Evolutionary conservation across 64 coral and sea anemone genomes (phyloP).

Genomic region (Montipora sp.): DNA sequence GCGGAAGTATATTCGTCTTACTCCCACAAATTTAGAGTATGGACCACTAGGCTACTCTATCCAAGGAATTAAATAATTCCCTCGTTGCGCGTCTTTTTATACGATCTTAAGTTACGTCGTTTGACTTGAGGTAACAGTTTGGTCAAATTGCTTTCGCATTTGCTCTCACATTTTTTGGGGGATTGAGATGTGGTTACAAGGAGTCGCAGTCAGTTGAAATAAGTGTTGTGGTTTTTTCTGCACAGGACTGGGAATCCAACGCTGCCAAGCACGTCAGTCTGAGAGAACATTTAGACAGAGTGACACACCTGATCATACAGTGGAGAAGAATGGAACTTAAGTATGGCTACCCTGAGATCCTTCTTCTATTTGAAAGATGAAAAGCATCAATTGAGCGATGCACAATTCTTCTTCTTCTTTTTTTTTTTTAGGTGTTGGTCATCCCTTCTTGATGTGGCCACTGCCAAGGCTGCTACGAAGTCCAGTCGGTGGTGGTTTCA

Average conservation of each 20-base stretch:
- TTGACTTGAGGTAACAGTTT: too few species aligned
- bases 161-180: too few species aligned
- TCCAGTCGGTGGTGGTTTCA: constrained; percentile 96
- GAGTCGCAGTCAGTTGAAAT: neutral
- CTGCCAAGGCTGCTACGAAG: constrained; percentile 56
- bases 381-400: neutral
- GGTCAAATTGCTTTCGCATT: too few species aligned
- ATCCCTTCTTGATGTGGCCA: constrained; percentile 81
- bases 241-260: constrained; percentile 94
- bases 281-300: constrained; percentile 68
- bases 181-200: too few species aligned
- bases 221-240: neutral
- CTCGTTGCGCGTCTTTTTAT: too few species aligned
- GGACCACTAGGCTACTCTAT: too few species aligned
- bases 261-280: constrained; percentile 93
- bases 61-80: too few species aligned
- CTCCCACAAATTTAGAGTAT: too few species aligned
- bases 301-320: constrained; percentile 83
- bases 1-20: too few species aligned
- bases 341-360: neutral
- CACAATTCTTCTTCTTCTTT: too few species aligned
- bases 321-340: constrained; percentile 96
- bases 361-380: neutral
- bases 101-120: too few species aligned
- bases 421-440: constrained; percentile 77